A percentile compares a stretch with the other conserved stretches of the same genome.
Conservation (phyloP, 2,113 vertebrate species). For the Triplophysa rosa region DNA sequence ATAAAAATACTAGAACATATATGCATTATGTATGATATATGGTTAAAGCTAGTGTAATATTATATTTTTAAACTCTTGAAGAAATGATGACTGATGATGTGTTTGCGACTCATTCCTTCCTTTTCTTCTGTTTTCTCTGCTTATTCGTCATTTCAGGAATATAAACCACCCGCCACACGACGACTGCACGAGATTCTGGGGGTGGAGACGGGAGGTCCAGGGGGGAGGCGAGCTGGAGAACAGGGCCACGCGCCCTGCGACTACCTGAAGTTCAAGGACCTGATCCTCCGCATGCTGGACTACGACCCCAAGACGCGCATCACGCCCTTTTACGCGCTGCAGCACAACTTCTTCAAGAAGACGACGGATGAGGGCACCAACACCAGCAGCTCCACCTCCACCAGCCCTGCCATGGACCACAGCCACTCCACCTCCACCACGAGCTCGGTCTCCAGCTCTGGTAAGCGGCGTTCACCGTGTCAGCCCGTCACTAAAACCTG, state of each 20-base stretch:
- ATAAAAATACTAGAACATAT: not conserved
- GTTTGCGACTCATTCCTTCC: slow-evolving; percentile 56
- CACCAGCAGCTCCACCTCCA: slow-evolving; percentile 90
- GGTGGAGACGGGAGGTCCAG: slow-evolving; percentile 91
- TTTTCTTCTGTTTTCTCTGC: slow-evolving; percentile 55
- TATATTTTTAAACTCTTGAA: not conserved
- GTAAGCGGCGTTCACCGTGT: slow-evolving; percentile 62
- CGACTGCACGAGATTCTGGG: slow-evolving; percentile 92
- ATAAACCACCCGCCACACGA: slow-evolving; percentile 88
- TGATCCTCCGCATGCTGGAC: slow-evolving; percentile 95
- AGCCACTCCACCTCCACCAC: slow-evolving; percentile 93
- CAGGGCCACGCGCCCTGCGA: slow-evolving; percentile 91
- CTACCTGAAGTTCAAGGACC: slow-evolving; percentile 96
- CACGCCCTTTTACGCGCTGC: slow-evolving; percentile 93
- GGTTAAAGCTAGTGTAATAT: not conserved
- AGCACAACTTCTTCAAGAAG: slow-evolving; percentile 97
- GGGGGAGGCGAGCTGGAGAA: slow-evolving; percentile 87
- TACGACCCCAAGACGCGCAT: slow-evolving; percentile 93
- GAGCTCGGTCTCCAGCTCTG: slow-evolving; percentile 92
- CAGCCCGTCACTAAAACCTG: no score
- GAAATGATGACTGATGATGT: slow-evolving; percentile 1
- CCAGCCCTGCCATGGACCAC: slow-evolving; percentile 91
- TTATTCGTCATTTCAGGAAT: slow-evolving; percentile 77
- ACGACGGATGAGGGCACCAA: slow-evolving; percentile 95
- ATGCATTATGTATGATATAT: not conserved